Conservation (phyloP, 2,113 vertebrate species). For the Dicentrarchus labrax region DNA sequence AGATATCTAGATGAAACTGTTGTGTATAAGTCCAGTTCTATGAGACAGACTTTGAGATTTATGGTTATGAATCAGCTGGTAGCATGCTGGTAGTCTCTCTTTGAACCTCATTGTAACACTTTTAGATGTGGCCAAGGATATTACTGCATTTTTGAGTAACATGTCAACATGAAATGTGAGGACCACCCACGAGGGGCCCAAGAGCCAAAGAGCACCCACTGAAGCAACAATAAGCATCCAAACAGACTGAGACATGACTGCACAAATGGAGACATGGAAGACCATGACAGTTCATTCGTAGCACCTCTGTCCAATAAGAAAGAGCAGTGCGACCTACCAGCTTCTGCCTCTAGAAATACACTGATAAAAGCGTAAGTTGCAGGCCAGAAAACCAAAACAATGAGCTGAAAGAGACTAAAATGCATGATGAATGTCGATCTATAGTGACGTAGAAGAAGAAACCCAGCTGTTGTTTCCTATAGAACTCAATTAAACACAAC, state of each 20-base stretch:
- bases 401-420: too few species aligned
- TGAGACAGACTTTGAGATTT: not conserved
- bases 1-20: not conserved
- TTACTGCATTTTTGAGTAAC: not conserved
- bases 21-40: not conserved
- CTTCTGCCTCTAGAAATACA: too few species aligned
- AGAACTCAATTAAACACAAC: too few species aligned
- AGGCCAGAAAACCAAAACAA: too few species aligned
- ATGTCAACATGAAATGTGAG: not conserved
- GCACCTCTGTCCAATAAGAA: not conserved
- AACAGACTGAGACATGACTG: not conserved
- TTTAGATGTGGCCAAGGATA: too few species aligned
- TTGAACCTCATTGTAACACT: not conserved
- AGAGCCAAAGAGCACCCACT: not conserved
- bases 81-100: not conserved
- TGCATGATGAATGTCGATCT: too few species aligned
- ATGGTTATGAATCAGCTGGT: not conserved
- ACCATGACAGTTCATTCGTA: not conserved
- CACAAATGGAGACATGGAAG: not conserved
- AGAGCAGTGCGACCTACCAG: too few species aligned
- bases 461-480: too few species aligned
- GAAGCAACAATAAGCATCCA: not conserved
- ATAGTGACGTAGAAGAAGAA: too few species aligned
- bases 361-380: too few species aligned
- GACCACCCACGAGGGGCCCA: too few species aligned